Base-by-base conservation (phyloP, 2,888 invertebrate genomes). In the Mamestra brassicae region DNA sequence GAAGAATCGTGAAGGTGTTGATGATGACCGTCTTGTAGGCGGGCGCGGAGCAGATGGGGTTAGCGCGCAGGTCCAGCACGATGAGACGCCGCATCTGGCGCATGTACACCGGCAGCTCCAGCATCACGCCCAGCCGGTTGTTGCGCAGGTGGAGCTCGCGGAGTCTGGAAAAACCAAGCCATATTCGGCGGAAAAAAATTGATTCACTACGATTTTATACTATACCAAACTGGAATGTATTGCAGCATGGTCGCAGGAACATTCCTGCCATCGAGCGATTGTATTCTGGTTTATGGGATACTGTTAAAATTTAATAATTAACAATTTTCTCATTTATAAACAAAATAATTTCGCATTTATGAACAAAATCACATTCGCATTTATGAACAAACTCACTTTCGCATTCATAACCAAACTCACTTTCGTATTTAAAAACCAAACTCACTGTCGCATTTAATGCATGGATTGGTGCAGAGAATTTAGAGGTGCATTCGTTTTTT, bases 41-140 rank as follows among this genome's bases (percentile, higher is more conserved):
- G 0, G 93, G 89, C n/a, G 85, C 80, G 4, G 90, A 78, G 84
- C 95, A 95, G 45, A 96, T 87, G 15, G 95, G 95, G 84, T 96
- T 96, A 13, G 93, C 94, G 4, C 96, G 93, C 0, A 96, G 89
- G 82, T 96, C 96, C 4, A 96, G 85, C 0, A 93, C 85, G 8
- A 88, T 85, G 4, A 96, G 88, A 2, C 94, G 86, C 1, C 92
- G 90, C 90, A 95, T 77, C 77, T 94, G 93, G 8, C 92, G 91
- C 94, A 95, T 93, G 86, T 95, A 96, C 38, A 96, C 92, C 0
- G 95, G 95, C 45, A 96, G 85, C 78, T 96, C 96, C 3, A 96
- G 83, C 5, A 96, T 88, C 60, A 90, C 88, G 74, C 89, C 83
- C 2, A 96, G 77, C 1, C 93, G 88, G 84, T 96, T 96, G 85